phyloP scores from a whole-genome alignment of 2,888 invertebrate genomes.

The Diogma glabrata region DNA sequence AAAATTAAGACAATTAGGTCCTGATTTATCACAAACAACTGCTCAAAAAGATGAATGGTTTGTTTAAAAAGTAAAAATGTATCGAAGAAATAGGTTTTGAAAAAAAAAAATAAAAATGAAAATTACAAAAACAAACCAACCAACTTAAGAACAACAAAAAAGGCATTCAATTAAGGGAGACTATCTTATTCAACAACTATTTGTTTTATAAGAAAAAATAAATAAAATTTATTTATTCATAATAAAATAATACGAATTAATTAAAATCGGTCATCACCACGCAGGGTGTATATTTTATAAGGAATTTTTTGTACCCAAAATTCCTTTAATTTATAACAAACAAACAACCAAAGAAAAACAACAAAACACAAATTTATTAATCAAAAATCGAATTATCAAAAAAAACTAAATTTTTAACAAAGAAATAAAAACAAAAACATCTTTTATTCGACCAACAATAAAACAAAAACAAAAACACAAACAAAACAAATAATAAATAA shows the following conservation, averaged over 20 bases:
- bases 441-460: conserved; percentile 5
- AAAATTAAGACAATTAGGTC: conserved; percentile 54
- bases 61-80: conserved; percentile 43
- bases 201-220: no score
- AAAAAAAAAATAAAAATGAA: no score
- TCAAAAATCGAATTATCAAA: no score
- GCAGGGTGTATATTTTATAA: conserved; percentile 34
- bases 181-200: no score
- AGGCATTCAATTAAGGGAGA: conserved; percentile 8
- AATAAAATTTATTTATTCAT: no score
- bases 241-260: conserved; percentile 1
- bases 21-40: conserved; percentile 51
- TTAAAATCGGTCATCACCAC: conserved; percentile 37
- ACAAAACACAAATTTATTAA: no score
- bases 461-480: conserved; percentile 5
- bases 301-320: conserved; percentile 36
- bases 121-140: no score
- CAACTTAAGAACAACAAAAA: not conserved
- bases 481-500: conserved; percentile 7
- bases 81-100: not conserved
- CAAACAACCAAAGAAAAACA: not conserved
- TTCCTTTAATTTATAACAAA: conserved; percentile 27
- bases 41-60: conserved; percentile 89
- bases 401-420: conserved; percentile 4
- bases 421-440: conserved; percentile 1